Evolutionary conservation across 2,113 vertebrate species (phyloP).

Genomic region (Oreotrochilus melanogaster): DNA sequence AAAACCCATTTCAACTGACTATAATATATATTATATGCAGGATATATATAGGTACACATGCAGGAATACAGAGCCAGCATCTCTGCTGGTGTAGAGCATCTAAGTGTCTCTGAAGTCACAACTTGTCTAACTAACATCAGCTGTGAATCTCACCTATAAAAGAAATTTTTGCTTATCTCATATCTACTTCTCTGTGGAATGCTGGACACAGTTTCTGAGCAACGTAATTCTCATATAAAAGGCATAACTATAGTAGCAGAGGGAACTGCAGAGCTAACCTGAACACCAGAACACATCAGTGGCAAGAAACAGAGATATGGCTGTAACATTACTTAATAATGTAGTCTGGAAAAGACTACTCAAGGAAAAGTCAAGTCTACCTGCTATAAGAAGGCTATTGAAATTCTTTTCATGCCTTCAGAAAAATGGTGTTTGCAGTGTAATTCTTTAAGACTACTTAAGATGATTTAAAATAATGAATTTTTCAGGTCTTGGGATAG

Average conservation of each 20-base stretch:
- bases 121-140: constrained; percentile 51
- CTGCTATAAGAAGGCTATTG: neutral
- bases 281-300: neutral
- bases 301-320: constrained; percentile 1
- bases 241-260: neutral
- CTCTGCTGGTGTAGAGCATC: constrained; percentile 14
- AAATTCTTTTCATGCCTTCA: neutral
- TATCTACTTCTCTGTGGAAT: constrained; percentile 17
- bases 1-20: neutral
- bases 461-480: neutral
- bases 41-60: constrained; percentile 69
- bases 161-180: constrained; percentile 9
- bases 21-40: constrained; percentile 63
- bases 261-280: constrained; percentile 3
- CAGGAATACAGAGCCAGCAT: constrained; percentile 63
- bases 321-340: neutral
- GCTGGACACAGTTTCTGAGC: neutral
- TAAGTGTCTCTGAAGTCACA: constrained; percentile 50
- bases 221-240: neutral
- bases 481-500: neutral
- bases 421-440: neutral
- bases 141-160: constrained; percentile 42
- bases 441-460: neutral
- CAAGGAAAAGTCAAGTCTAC: neutral
- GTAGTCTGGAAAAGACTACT: neutral